A percentile compares a stretch with the other conserved stretches of the same genome.
Evolutionary conservation across 2,888 invertebrate genomes (phyloP).

Genomic region (Sthenelais limicola): DNA sequence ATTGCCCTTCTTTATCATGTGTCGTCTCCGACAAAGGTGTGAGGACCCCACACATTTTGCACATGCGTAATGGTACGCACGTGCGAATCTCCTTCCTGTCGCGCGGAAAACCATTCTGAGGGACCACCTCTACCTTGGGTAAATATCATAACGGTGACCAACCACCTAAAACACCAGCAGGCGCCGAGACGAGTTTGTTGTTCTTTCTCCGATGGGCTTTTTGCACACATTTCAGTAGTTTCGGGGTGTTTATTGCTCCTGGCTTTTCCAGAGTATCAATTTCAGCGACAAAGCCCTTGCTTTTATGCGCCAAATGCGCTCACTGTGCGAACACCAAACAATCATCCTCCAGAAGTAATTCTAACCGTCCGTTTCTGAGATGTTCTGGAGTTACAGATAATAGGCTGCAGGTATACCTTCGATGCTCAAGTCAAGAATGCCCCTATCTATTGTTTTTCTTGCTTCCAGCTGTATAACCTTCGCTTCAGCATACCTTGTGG

Average conservation of each 20-base stretch:
- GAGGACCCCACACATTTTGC: conserved; percentile 36
- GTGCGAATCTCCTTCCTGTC: conserved; percentile 17
- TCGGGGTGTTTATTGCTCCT: conserved; percentile 26
- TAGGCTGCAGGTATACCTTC: conserved; percentile 15
- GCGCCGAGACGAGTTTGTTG: conserved; percentile 17
- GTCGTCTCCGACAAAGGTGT: conserved; percentile 32
- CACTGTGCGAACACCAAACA: conserved; percentile 16
- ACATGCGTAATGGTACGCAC: conserved; percentile 12
- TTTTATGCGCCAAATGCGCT: conserved; percentile 13
- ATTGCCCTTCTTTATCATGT: conserved; percentile 22
- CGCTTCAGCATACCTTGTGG: too few species aligned
- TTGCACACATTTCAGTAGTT: conserved; percentile 23
- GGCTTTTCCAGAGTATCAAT: conserved; percentile 14
- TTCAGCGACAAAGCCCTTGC: conserved; percentile 2
- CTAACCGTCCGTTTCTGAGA: not conserved
- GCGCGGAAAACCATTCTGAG: too few species aligned
- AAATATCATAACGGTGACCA: not conserved
- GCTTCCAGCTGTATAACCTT: too few species aligned
- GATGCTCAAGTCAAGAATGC: too few species aligned
- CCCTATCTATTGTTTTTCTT: too few species aligned
- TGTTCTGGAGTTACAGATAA: conserved; percentile 5
- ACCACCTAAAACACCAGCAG: not conserved
- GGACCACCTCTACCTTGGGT: not conserved
- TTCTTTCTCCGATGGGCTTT: conserved; percentile 23
- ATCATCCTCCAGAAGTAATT: conserved; percentile 19